Percentiles rank a stretch among this genome's conserved stretches.
Evolutionary conservation across 2,113 vertebrate genomes (phyloP).

Genomic region (Oreochromis tanganicae): DNA sequence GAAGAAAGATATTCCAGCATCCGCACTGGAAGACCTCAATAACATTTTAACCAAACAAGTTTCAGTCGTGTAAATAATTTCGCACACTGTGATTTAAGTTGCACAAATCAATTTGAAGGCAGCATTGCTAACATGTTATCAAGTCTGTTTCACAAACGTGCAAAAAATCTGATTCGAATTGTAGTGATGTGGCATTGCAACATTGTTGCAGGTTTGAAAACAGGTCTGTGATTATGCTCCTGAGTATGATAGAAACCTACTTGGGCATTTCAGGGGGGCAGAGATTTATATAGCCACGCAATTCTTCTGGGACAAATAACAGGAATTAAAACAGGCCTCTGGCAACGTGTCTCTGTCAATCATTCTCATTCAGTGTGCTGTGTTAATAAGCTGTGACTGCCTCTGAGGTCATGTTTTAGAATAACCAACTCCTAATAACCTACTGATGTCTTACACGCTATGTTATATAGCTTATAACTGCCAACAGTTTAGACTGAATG

Average conservation of each 20-base stretch:
- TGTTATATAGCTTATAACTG: conserved; percentile 7
- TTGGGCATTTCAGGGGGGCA: conserved; percentile 40
- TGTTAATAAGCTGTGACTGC: conserved; percentile 52
- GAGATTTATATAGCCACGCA: conserved; percentile 51
- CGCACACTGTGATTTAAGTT: not conserved
- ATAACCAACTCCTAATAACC: conserved; percentile 48
- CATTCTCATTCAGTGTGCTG: conserved; percentile 46
- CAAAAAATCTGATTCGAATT: not conserved
- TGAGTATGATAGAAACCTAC: conserved; percentile 41
- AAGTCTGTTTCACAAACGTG: not conserved
- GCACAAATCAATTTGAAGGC: not conserved
- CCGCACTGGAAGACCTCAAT: not conserved
- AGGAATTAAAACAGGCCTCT: conserved; percentile 49
- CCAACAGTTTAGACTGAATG: not conserved
- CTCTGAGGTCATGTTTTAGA: conserved; percentile 57
- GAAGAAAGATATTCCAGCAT: not conserved
- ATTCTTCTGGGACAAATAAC: conserved; percentile 54
- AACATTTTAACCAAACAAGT: not conserved
- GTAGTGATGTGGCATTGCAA: not conserved
- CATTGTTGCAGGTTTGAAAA: conserved; percentile 6
- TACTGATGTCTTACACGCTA: conserved; percentile 18
- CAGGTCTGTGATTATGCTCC: not conserved
- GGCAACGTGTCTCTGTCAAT: conserved; percentile 60
- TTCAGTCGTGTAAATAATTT: not conserved
- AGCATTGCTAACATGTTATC: not conserved